A percentile compares a stretch with the other conserved stretches of the same genome.
phyloP scores from a whole-genome alignment of 2,888 invertebrate genomes.

The Liodrosophila aerea region DNA sequence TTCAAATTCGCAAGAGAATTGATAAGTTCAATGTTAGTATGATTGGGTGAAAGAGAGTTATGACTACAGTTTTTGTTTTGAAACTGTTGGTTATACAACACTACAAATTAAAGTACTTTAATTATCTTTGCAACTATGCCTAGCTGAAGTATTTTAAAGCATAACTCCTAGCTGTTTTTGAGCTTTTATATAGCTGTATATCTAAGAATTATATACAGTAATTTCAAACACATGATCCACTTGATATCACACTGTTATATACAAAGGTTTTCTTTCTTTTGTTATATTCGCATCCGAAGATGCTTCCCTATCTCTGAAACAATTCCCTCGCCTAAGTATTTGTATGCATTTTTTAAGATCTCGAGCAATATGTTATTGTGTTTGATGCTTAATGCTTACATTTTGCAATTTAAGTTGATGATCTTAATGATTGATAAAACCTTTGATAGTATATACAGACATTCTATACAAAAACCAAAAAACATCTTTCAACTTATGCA shows the following conservation, averaged over 20 bases:
- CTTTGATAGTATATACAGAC: slow-evolving; percentile 26
- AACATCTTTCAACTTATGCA: slow-evolving; percentile 14
- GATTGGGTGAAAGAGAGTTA: slow-evolving; percentile 22
- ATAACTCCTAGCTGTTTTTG: no score
- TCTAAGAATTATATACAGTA: neutral
- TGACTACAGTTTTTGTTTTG: slow-evolving; percentile 14
- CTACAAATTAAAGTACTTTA: slow-evolving; percentile 27
- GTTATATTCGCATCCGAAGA: no score
- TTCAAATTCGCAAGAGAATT: slow-evolving; percentile 34
- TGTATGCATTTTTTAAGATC: neutral
- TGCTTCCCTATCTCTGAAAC: no score
- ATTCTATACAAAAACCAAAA: slow-evolving; percentile 28
- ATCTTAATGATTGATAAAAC: slow-evolving; percentile 22
- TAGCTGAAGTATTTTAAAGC: no score
- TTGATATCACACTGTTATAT: no score
- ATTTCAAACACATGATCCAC: no score
- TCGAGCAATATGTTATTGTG: neutral
- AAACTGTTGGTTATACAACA: slow-evolving; percentile 7
- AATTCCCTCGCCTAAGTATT: no score
- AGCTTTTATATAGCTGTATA: no score
- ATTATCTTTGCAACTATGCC: no score
- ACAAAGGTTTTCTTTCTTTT: no score
- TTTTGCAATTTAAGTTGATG: neutral
- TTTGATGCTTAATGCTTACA: slow-evolving; percentile 1
- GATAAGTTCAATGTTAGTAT: slow-evolving; percentile 18